A percentile compares a stretch with the other conserved stretches of the same genome.
Conservation (phyloP, 2,888 invertebrate species). For the Perithous albicinctus region DNA sequence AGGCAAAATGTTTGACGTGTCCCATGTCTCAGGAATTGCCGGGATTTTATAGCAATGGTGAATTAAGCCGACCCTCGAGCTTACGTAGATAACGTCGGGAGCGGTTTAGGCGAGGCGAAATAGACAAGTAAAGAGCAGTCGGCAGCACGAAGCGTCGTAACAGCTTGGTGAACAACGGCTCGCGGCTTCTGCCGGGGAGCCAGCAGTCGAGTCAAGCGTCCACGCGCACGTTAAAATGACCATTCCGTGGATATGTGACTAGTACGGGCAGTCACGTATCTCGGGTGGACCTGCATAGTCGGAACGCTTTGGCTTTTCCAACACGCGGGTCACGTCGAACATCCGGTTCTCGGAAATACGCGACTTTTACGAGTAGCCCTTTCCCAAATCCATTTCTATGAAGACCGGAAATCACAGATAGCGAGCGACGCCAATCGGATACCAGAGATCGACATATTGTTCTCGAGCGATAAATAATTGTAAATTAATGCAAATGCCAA, state of each 20-base stretch:
- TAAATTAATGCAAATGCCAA: neutral
- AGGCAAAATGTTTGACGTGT: neutral
- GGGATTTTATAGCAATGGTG: conserved; percentile 39
- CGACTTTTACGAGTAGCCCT: conserved; percentile 54
- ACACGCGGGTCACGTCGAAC: conserved; percentile 48
- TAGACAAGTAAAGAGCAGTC: conserved; percentile 24
- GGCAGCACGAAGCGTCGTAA: conserved; percentile 51
- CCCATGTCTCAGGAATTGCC: conserved; percentile 7
- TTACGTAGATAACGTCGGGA: conserved; percentile 22
- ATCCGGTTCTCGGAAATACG: conserved; percentile 39
- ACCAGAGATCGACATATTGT: neutral
- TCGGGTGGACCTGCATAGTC: conserved; percentile 2
- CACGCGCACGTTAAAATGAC: conserved; percentile 57
- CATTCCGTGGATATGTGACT: conserved; percentile 43
- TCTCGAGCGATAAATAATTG: neutral
- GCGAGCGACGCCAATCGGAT: conserved; percentile 17
- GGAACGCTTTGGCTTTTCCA: conserved; percentile 9
- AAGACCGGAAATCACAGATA: conserved; percentile 31
- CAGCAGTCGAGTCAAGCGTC: conserved; percentile 20
- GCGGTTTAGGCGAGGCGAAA: conserved; percentile 3
- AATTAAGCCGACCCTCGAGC: conserved; percentile 48
- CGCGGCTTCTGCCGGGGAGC: neutral
- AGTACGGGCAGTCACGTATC: conserved; percentile 58
- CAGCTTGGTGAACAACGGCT: no score
- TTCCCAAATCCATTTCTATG: conserved; percentile 45